A percentile compares a stretch with the other conserved stretches of the same genome.
Evolutionary conservation across 1,140 invertebrate species (phyloP).

Genomic region (Harpegnathos saltator): DNA sequence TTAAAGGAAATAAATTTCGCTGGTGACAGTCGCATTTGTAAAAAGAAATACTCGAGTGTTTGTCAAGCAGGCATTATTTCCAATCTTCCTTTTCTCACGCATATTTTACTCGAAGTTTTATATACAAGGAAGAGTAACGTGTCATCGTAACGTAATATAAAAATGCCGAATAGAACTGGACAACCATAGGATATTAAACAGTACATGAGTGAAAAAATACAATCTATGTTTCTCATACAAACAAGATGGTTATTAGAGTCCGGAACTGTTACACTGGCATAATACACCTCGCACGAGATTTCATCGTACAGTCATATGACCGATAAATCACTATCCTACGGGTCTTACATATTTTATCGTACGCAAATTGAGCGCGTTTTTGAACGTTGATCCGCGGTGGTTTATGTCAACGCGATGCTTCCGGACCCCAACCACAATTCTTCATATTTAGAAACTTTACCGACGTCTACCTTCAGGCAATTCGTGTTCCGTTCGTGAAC

Average conservation of each 20-base stretch:
- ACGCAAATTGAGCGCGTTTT: neutral
- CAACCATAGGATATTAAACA: constrained; percentile 64
- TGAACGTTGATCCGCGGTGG: constrained; percentile 18
- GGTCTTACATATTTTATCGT: neutral
- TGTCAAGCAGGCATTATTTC: constrained; percentile 63
- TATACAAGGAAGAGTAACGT: constrained; percentile 60
- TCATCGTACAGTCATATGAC: neutral
- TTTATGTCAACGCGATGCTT: constrained; percentile 55
- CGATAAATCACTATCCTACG: neutral
- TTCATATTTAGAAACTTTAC: constrained; percentile 48
- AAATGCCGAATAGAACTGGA: constrained; percentile 67
- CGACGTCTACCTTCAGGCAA: constrained; percentile 40
- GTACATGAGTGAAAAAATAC: constrained; percentile 70
- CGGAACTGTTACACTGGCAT: constrained; percentile 65
- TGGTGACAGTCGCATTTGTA: neutral
- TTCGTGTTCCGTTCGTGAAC: constrained; percentile 21
- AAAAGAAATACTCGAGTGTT: neutral
- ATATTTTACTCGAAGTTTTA: constrained; percentile 67
- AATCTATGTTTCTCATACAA: constrained; percentile 75
- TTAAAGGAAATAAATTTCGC: neutral
- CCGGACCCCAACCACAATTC: constrained; percentile 59
- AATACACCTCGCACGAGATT: constrained; percentile 28
- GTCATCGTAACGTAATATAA: constrained; percentile 67
- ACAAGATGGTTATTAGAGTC: constrained; percentile 67
- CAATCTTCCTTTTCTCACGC: constrained; percentile 69